Evolutionary conservation across 2,888 invertebrate species (phyloP), one percentile per base, ranked within the genome.

Genomic region (Frankliniella fusca): DNA sequence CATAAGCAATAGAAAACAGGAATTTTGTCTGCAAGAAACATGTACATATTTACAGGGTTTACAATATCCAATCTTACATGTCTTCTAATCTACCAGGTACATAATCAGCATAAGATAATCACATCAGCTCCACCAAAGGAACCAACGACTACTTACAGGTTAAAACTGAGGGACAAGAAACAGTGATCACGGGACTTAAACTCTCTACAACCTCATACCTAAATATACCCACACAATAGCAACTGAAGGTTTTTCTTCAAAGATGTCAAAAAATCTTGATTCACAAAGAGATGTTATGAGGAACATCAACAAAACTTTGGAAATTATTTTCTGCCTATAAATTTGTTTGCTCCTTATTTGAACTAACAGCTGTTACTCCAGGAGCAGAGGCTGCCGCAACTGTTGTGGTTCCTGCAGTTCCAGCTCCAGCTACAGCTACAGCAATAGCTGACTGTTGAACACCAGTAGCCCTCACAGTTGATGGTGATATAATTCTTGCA

Each of bases 401-500:
- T 11, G 70, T 70, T 11, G 70, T 70, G 5, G 70, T 70, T 20
- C 70, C 70, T 9, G 70, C 70, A 11, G 70, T 70, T 7, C 23
- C 23, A n/a, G 20, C 65, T n/a, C 20, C 65, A 23, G 70, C 70
- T n/a, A 70, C 70, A 11, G 70, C 70, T n/a, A 70, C 70, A n/a
- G n/a, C 70, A 70, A 70, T 70, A 11, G 70, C 70, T 11, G 20
- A 23, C 70, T 70, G 70, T 70, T 70, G 70, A 50, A 84, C 83
- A 18, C 85, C 83, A 20, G 85, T 84, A 0, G 85, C 85, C 48
- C 86, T 82, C 49, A 85, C 84, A 23, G 82, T 83, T 27, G 84
- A 85, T 61, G 90, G 89, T 85, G 87, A 89, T 86, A 90, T 88
- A 48, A 90, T 89, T 83, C 90, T 86, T 3, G 90, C 90, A 85